Evolutionary conservation across 1,140 invertebrate species (phyloP).

Genomic region (Brachionus angularis): DNA sequence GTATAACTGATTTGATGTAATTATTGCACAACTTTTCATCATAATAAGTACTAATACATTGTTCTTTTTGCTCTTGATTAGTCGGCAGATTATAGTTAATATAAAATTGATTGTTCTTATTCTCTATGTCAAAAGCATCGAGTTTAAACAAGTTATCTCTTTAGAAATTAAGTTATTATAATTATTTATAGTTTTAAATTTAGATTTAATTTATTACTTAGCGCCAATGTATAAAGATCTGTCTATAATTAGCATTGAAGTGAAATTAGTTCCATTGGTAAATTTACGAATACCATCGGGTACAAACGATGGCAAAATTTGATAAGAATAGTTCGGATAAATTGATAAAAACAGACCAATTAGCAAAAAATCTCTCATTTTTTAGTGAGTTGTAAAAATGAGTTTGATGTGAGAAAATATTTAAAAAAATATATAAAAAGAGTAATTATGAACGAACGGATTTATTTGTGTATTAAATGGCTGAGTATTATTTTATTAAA

Average conservation of each 20-base stretch:
- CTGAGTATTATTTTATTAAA: too few relatives aligned
- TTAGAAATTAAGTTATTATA: too few relatives aligned
- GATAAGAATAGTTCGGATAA: not conserved
- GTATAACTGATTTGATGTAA: conserved; percentile 26
- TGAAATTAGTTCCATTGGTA: conserved; percentile 34
- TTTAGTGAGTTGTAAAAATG: too few relatives aligned
- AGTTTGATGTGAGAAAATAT: too few relatives aligned
- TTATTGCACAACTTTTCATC: conserved; percentile 35
- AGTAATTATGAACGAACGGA: too few relatives aligned
- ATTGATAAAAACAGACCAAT: not conserved
- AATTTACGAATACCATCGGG: not conserved
- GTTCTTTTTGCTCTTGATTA: conserved; percentile 27
- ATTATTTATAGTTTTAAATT: too few relatives aligned
- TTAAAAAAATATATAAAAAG: too few relatives aligned
- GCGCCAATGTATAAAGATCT: conserved; percentile 16
- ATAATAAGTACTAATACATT: conserved; percentile 28
- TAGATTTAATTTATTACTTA: too few relatives aligned
- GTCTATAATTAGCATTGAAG: not conserved
- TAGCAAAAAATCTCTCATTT: too few relatives aligned
- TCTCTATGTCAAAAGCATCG: conserved; percentile 21
- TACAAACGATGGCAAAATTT: conserved; percentile 21
- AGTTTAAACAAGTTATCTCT: conserved; percentile 30
- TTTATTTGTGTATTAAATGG: too few relatives aligned
- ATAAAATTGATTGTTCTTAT: not conserved
- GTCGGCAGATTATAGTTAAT: not conserved